Evolutionary conservation across 53 echinoderm and acorn worm species (phyloP).

Genomic region (Holothuria leucospilota): DNA sequence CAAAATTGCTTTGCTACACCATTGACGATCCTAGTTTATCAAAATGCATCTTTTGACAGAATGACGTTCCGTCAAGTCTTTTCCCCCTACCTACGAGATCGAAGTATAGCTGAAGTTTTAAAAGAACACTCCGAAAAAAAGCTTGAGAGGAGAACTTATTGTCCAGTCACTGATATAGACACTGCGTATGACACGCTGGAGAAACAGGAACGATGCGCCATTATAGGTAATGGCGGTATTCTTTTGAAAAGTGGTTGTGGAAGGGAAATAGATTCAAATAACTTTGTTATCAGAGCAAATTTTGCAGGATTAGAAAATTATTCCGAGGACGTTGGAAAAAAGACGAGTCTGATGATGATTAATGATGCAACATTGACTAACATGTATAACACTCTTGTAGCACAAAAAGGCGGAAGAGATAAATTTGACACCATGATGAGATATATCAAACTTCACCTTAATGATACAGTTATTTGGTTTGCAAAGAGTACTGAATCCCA

Average conservation of each 20-base stretch:
- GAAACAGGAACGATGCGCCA: slow-evolving; percentile 19
- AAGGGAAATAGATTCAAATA: slow-evolving; percentile 41
- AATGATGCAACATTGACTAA: slow-evolving; percentile 17
- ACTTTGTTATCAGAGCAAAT: slow-evolving; percentile 40
- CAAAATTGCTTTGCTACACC: background rate
- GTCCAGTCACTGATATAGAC: background rate
- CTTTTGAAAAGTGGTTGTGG: slow-evolving; percentile 25
- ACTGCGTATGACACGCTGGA: background rate
- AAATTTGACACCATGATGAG: background rate
- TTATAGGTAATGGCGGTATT: slow-evolving; percentile 40
- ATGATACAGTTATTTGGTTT: slow-evolving; percentile 43
- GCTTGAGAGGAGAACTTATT: background rate
- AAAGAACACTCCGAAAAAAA: background rate
- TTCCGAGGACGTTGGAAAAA: slow-evolving; percentile 25
- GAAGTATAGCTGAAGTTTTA: background rate
- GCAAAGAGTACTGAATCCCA: slow-evolving; percentile 30
- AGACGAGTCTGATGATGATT: slow-evolving; percentile 37
- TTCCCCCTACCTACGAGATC: background rate
- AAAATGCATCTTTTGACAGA: background rate
- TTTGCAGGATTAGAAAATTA: slow-evolving; percentile 22
- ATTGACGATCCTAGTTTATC: background rate
- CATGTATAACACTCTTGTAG: background rate
- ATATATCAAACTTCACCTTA: background rate
- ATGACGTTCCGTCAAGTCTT: slow-evolving; percentile 19
- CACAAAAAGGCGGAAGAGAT: background rate